phyloP scores from a whole-genome alignment of 2,113 vertebrate species.

The Parotia lawesii region DNA sequence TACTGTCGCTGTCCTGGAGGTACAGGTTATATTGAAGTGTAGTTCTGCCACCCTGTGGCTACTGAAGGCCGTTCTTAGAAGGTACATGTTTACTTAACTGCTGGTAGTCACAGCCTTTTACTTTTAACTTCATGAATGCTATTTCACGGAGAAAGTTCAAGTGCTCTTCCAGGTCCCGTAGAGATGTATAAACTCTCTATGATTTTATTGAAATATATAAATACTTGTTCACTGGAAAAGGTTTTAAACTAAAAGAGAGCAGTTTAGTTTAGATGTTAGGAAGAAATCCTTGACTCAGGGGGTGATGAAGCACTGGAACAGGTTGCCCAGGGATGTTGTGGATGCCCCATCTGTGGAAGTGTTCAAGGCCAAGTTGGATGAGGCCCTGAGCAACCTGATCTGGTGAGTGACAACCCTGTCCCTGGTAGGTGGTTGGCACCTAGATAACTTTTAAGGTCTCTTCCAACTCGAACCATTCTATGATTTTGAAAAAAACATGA shows the following conservation, averaged over 20 bases:
- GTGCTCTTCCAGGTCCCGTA: not conserved
- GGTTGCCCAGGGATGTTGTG: not conserved
- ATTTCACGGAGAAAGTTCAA: not conserved
- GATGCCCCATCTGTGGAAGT: not conserved
- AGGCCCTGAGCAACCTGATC: not conserved
- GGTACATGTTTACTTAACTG: not conserved
- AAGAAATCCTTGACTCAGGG: not conserved
- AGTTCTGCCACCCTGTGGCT: slow-evolving; percentile 38
- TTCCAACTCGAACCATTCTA: not conserved
- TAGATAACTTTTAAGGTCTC: not conserved
- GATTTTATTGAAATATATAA: not conserved
- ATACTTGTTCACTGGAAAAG: not conserved
- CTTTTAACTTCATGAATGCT: not conserved
- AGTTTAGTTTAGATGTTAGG: not conserved
- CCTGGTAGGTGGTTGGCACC: not conserved
- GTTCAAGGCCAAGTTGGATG: not conserved
- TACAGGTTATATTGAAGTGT: not conserved
- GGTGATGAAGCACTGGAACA: not conserved
- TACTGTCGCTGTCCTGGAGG: not conserved
- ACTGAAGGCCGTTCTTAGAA: not conserved
- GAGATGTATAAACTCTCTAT: not conserved
- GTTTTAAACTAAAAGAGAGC: not conserved
- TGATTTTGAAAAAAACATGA: not conserved
- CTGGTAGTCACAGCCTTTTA: not conserved
- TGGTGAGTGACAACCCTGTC: not conserved